Evolutionary conservation across 1,140 invertebrate species (phyloP), one percentile per base, ranked within the genome.

Genomic region (Charaxes varanes): DNA sequence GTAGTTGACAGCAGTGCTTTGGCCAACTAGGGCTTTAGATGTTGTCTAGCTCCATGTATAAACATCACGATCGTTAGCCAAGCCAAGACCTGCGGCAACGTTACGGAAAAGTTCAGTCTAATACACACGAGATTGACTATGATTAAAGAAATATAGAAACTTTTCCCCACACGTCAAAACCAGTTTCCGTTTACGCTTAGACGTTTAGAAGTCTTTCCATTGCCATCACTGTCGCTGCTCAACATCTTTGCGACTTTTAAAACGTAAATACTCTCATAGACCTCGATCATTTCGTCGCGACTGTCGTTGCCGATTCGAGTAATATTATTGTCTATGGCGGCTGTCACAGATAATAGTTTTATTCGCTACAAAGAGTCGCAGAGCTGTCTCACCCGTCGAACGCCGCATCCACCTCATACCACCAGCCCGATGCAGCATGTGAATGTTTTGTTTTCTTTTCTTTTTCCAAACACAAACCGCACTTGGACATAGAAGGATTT

Each of bases 401-500:
- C 57, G 67, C 60, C 66, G 71, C 74, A 77, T 78, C 71, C 70
- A 79, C 65, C 62, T 64, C 70, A 73, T 72, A 68, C 57, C 71
- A 80, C 76, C 55, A 73, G 67, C 67, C 70, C 64, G 48, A 66
- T 67, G 76, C 76, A 78, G 79, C 76, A 83, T 83, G 79, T 83
- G 79, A 80, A 80, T 80, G 76, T 80, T 83, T 83, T 79, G 57
- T 79, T 80, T 80, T 80, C 41, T 74, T 77, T 82, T 80, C 65
- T 74, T 73, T 77, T 78, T 72, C 64, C 66, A 80, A 79, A 79
- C 74, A 83, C 78, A 78, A 76, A 68, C 74, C 68, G 68, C 76
- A 80, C 76, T 76, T 72, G 74, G 76, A 77, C 73, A 63, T 77
- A 72, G 70, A 81, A 79, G 78, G 74, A 78, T 74, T 74, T 80